These are phyloP conservation scores for Nothocercus julius DNA, from an alignment of 2,113 vertebrate species.

Conservation along the genomic window DNA sequence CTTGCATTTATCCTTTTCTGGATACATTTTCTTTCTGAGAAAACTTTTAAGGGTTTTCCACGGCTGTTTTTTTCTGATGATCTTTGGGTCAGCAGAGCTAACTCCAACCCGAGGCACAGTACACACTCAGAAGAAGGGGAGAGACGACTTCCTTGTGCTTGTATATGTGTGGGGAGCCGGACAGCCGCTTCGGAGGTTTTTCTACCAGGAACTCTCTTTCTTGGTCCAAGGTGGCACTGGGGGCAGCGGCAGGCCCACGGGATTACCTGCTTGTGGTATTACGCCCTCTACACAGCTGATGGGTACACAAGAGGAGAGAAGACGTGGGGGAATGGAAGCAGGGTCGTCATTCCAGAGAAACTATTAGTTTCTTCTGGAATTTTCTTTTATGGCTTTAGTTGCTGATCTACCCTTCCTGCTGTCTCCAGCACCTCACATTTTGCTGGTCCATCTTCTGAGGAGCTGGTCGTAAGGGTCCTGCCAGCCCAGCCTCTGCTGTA, in stretches of 20 bases:
- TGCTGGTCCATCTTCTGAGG: conserved; percentile 4
- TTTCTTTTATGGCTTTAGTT: not conserved
- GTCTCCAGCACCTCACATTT: not conserved
- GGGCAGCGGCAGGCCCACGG: too few relatives aligned
- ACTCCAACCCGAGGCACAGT: not conserved
- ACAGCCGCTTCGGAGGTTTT: too few relatives aligned
- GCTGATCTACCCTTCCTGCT: not conserved
- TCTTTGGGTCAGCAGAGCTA: not conserved
- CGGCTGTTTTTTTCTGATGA: not conserved
- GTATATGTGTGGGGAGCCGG: too few relatives aligned
- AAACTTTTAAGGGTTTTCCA: not conserved
- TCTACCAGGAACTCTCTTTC: too few relatives aligned
- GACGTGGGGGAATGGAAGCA: not conserved
- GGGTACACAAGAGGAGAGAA: not conserved
- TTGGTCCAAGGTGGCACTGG: too few relatives aligned
- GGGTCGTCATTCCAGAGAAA: not conserved
- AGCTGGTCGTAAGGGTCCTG: not conserved
- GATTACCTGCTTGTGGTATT: not conserved
- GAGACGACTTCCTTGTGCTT: not conserved
- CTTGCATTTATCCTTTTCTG: not conserved
- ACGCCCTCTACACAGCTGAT: not conserved
- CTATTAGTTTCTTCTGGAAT: not conserved
- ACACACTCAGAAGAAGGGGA: not conserved
- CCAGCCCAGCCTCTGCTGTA: not conserved
- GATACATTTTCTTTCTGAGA: not conserved